These are phyloP conservation scores for Panopea generosa DNA, from an alignment of 2,888 invertebrate genomes.

Conservation along the genomic window DNA sequence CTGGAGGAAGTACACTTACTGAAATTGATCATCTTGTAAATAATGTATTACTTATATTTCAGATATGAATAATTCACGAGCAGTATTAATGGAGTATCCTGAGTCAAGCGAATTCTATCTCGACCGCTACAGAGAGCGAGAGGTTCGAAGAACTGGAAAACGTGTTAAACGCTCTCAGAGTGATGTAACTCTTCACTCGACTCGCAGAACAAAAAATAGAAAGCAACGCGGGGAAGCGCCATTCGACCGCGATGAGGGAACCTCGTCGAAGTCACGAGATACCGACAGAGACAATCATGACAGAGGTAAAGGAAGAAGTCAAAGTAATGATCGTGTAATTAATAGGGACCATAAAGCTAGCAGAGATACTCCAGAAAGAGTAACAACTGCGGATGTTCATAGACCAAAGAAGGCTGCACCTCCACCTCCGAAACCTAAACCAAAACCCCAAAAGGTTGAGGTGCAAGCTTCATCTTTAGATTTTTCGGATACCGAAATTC, in stretches of 20 bases:
- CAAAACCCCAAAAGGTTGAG: constrained; percentile 34
- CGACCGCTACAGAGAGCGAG: constrained; percentile 65
- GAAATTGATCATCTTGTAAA: too few species aligned
- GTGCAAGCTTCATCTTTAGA: constrained; percentile 28
- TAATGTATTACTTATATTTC: constrained; percentile 24
- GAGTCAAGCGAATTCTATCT: constrained; percentile 54
- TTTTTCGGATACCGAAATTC: constrained; percentile 41
- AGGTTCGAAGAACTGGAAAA: constrained; percentile 58
- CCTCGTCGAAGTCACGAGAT: constrained; percentile 23
- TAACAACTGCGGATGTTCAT: constrained; percentile 54
- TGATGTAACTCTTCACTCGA: constrained; percentile 63
- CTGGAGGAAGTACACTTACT: too few species aligned
- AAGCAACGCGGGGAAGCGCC: constrained; percentile 59
- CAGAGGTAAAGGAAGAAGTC: constrained; percentile 25
- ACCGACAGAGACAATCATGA: constrained; percentile 25
- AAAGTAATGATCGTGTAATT: constrained; percentile 45
- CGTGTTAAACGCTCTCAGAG: constrained; percentile 61
- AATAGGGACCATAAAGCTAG: not conserved
- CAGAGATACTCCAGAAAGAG: not conserved
- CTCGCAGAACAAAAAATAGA: constrained; percentile 56
- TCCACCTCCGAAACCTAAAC: constrained; percentile 47
- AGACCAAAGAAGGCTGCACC: constrained; percentile 48
- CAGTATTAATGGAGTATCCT: constrained; percentile 63
- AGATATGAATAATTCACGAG: constrained; percentile 59
- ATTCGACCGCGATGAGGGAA: constrained; percentile 39